Conservation (phyloP, 2,113 vertebrate species). For the Dasyornis broadbenti region DNA sequence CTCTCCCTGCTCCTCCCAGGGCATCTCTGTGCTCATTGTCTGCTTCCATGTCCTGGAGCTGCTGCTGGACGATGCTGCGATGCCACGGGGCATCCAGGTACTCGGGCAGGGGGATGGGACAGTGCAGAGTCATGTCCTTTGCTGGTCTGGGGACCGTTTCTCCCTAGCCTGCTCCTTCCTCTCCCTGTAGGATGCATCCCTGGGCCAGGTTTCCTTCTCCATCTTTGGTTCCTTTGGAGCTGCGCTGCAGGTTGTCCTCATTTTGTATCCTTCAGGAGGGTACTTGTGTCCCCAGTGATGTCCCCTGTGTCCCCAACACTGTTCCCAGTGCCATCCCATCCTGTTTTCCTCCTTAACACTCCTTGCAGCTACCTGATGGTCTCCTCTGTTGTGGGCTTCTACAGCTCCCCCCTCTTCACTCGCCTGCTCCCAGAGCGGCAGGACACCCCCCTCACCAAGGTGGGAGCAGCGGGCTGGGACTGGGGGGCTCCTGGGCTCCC, state of each 20-base stretch:
- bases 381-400: slow-evolving; percentile 93
- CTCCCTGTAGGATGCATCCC: slow-evolving; percentile 76
- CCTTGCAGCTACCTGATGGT: slow-evolving; percentile 88
- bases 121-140: accelerated
- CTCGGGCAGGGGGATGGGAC: accelerated
- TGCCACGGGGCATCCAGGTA: slow-evolving; percentile 95
- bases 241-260: slow-evolving; percentile 90
- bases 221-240: slow-evolving; percentile 93
- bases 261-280: slow-evolving; percentile 88
- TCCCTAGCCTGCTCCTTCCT: not conserved
- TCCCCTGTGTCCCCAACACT: not conserved
- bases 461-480: not conserved
- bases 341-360: slow-evolving; percentile 35
- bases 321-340: not conserved
- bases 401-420: slow-evolving; percentile 89
- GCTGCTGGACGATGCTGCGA: slow-evolving; percentile 88
- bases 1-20: slow-evolving; percentile 68
- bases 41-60: slow-evolving; percentile 93
- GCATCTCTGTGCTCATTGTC: slow-evolving; percentile 90
- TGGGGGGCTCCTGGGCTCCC: not conserved
- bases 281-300: not conserved
- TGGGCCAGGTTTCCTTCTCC: slow-evolving; percentile 94
- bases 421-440: slow-evolving; percentile 80
- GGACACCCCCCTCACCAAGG: slow-evolving; percentile 93
- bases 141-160: accelerated